Percentiles rank a stretch among this genome's conserved stretches.
phyloP scores from a whole-genome alignment of 1,140 invertebrate species.

The Zaprionus vittiger region DNA sequence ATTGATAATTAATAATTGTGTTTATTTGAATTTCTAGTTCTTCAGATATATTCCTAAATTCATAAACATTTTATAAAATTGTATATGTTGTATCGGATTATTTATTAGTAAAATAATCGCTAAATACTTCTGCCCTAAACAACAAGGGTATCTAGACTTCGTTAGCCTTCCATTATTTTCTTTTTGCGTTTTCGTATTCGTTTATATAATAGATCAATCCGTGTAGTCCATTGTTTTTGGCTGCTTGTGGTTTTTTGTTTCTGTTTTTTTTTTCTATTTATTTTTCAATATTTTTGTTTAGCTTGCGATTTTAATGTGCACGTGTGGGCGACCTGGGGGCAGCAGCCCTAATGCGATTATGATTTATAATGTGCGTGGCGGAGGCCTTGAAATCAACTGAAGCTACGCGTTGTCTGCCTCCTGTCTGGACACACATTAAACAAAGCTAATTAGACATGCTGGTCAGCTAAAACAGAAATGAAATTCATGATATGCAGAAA shows the following conservation, averaged over 20 bases:
- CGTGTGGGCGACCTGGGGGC: conserved; percentile 49
- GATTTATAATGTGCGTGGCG: conserved; percentile 60
- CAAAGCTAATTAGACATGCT: conserved; percentile 71
- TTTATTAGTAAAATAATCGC: no score
- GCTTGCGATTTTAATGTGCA: conserved; percentile 53
- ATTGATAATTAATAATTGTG: no score
- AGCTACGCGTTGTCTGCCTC: conserved; percentile 24
- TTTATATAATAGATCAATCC: conserved; percentile 74
- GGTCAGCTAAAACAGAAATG: conserved; percentile 35
- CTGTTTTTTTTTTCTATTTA: conserved; percentile 27
- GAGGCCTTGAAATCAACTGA: conserved; percentile 60
- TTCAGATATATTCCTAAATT: no score
- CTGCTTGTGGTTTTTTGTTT: conserved; percentile 13
- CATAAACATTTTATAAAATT: no score
- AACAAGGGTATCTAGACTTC: neutral
- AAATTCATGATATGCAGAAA: conserved; percentile 42
- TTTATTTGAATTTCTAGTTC: no score
- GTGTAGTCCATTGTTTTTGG: conserved; percentile 39
- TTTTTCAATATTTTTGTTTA: conserved; percentile 18
- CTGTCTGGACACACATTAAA: conserved; percentile 42
- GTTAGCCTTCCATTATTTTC: neutral
- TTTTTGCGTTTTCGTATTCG: neutral
- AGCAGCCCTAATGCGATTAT: conserved; percentile 73
- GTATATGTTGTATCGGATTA: no score
- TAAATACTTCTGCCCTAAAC: conserved; percentile 7